phyloP scores from a whole-genome alignment of 2,797 vertebrate species.

The Chelonia mydas region DNA sequence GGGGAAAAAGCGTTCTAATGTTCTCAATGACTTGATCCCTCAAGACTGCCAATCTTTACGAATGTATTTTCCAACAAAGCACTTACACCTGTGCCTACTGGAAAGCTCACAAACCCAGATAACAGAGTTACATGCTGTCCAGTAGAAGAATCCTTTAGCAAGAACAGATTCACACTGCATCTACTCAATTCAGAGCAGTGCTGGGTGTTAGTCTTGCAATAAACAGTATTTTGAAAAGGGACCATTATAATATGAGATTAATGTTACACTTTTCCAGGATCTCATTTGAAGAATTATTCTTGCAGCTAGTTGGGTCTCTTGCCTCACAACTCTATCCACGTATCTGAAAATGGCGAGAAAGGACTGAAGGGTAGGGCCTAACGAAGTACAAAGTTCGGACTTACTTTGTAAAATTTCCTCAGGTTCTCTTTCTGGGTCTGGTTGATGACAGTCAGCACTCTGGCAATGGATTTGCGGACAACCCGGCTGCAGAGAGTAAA shows the following conservation, averaged over 20 bases:
- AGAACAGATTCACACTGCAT: slow-evolving; percentile 43
- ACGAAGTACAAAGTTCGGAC: accelerated
- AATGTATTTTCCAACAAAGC: not conserved
- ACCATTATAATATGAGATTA: accelerated
- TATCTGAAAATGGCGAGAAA: accelerated
- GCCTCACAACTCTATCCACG: accelerated
- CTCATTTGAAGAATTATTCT: not conserved
- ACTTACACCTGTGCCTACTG: not conserved
- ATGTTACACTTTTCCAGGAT: not conserved
- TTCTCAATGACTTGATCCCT: not conserved
- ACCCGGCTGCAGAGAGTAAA: slow-evolving; percentile 85
- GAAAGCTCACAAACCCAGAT: not conserved
- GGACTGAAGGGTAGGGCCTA: accelerated
- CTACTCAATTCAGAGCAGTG: slow-evolving; percentile 32
- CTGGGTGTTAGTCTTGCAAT: slow-evolving; percentile 66
- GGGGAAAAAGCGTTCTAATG: accelerated
- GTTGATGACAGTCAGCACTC: slow-evolving; percentile 98
- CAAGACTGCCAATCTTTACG: accelerated
- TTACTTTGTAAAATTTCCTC: slow-evolving; percentile 98
- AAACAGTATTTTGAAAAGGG: accelerated
- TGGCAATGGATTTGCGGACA: slow-evolving; percentile 97
- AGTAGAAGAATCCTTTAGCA: slow-evolving; percentile 40
- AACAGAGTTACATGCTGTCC: not conserved
- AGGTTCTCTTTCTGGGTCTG: slow-evolving; percentile 99
- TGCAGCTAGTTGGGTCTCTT: not conserved